phyloP scores from a whole-genome alignment of 2,797 vertebrate genomes.

The Sandelia bainsii region DNA sequence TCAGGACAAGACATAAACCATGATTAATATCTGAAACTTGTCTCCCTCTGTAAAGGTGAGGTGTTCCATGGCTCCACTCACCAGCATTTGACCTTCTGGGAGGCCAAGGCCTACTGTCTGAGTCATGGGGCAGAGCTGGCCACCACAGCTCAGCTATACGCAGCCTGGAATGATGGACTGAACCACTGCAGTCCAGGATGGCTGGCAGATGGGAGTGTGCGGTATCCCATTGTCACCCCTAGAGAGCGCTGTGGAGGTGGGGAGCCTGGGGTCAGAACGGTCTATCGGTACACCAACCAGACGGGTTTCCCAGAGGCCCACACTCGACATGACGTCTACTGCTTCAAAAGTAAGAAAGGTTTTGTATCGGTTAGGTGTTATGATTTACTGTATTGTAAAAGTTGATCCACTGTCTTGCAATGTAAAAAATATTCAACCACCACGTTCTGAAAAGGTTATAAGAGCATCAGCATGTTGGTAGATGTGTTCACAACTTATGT shows the following conservation, averaged over 20 bases:
- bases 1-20: too few species aligned
- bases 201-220: slow-evolving; percentile 93
- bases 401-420: background rate
- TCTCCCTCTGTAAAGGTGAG: slow-evolving; percentile 82
- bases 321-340: slow-evolving; percentile 90
- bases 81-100: slow-evolving; percentile 86
- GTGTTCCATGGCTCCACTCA: slow-evolving; percentile 87
- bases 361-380: background rate
- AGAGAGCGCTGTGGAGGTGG: slow-evolving; percentile 92
- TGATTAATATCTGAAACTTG: background rate
- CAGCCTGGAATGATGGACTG: slow-evolving; percentile 91
- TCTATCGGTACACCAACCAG: slow-evolving; percentile 93
- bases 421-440: background rate
- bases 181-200: slow-evolving; percentile 94
- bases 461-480: background rate
- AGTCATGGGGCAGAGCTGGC: slow-evolving; percentile 85
- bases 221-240: slow-evolving; percentile 92
- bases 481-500: background rate
- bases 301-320: slow-evolving; percentile 91
- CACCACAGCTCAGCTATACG: slow-evolving; percentile 91
- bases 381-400: background rate
- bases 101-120: slow-evolving; percentile 87
- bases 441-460: background rate
- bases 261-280: slow-evolving; percentile 90
- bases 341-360: slow-evolving; percentile 88